Evolutionary conservation across 2,797 vertebrate species (phyloP), one percentile per base, ranked within the genome.

Genomic region (Mus minutoides): DNA sequence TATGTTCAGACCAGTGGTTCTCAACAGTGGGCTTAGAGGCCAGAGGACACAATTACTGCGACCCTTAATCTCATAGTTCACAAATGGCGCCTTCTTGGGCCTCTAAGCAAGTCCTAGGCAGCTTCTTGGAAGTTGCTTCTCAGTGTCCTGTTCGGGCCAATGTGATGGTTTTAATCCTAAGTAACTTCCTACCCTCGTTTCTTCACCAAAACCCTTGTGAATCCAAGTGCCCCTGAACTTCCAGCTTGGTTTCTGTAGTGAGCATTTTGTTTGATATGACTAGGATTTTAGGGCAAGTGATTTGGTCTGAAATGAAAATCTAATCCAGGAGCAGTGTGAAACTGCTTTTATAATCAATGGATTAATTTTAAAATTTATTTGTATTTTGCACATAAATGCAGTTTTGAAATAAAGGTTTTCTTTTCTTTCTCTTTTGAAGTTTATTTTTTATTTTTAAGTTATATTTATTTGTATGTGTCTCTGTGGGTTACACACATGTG

Each of bases 61-160:
- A 16, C 24, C 90, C 58, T 90, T 69, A 75, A 31, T 43, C 73
- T 83, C 43, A 43, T 17, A 71, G 52, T 93, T 96, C 90, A 67
- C 46, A 71, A 71, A 96, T 80, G 22, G 17, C 60, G 49, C 5
- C 58, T 46, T n/a, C 52, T 43, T 64, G 52, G 37, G 3, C 22
- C 94, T 83, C 54, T 93, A 69, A 92, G 92, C 16, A 64, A 96
- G 78, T 73, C 24, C 31, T 78, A 78, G n/a, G 29, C 80, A 56
- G 8, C 22, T 13, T 43, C 62, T 89, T 80, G 46, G 22, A 64
- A 95, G 56, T 40, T 83, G 22, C 37, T 58, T 29, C 58, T 69
- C n/a, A 49, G 52, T 12, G 14, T 67, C 85, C 6, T 85, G 11
- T 93, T 69, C 17, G 78, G 43, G 26, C 14, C 21, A 62, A 49